phyloP scores from a whole-genome alignment of 2,797 vertebrate genomes.

The Macropodus opercularis region DNA sequence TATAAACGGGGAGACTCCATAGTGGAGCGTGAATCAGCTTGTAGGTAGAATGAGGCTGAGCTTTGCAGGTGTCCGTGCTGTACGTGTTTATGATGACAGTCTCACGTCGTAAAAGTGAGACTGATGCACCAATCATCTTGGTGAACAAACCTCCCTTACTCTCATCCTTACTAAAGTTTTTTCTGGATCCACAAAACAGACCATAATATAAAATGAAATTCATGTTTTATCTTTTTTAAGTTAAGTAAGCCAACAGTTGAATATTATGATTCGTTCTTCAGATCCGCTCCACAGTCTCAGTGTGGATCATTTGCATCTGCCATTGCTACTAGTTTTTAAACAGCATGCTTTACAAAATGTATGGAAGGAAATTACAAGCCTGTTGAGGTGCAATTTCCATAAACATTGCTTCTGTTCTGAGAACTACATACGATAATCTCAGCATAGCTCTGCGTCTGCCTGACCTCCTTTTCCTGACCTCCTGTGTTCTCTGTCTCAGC shows the following conservation, averaged over 20 bases:
- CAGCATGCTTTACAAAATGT: neutral
- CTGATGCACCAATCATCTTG: slow-evolving; percentile 12
- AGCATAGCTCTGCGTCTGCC: neutral
- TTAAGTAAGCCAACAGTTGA: neutral
- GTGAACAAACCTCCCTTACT: slow-evolving; percentile 16
- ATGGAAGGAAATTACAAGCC: neutral
- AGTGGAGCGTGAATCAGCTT: too few species aligned
- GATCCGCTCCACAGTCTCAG: neutral
- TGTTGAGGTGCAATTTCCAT: too few species aligned
- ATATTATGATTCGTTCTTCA: neutral
- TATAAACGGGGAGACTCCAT: too few species aligned
- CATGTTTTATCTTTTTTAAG: neutral
- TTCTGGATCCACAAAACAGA: neutral
- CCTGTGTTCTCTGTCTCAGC: slow-evolving; percentile 17
- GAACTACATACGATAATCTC: too few species aligned
- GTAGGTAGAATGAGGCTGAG: too few species aligned
- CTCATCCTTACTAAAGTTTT: neutral
- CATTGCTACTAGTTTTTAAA: neutral
- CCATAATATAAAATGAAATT: neutral
- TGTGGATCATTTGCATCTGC: neutral
- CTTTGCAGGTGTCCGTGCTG: too few species aligned
- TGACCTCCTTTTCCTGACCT: slow-evolving; percentile 34
- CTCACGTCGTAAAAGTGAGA: too few species aligned
- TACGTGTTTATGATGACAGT: too few species aligned
- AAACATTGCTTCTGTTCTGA: too few species aligned